Percentiles rank a stretch among this genome's conserved stretches.
These are phyloP conservation scores for Riparia riparia DNA, from an alignment of 2,113 vertebrate species.

Conservation along the genomic window DNA sequence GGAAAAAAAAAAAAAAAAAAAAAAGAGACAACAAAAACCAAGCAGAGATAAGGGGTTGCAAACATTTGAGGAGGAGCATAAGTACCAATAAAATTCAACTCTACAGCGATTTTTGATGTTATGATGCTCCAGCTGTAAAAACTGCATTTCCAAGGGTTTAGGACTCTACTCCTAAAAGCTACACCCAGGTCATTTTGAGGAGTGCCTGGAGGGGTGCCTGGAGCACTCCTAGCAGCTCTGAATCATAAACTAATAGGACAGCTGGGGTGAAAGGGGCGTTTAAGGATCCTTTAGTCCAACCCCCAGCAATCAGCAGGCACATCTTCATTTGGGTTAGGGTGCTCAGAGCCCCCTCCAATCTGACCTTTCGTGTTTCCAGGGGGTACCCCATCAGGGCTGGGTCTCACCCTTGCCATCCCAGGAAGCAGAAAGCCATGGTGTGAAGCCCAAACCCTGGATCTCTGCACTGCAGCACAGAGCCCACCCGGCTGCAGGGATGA, in stretches of 20 bases:
- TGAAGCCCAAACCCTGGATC: background rate
- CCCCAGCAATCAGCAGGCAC: background rate
- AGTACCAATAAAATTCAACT: background rate
- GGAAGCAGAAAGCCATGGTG: background rate
- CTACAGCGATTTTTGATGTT: background rate
- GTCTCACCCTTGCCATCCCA: background rate
- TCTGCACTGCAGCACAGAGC: background rate
- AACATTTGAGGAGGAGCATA: background rate
- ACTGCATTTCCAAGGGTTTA: background rate
- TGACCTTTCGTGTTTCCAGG: background rate
- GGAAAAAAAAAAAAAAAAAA: background rate
- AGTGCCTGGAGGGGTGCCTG: background rate
- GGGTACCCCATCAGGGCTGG: background rate
- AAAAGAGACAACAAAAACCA: background rate
- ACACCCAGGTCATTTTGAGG: rapidly evolving
- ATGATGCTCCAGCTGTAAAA: background rate
- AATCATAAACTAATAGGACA: background rate
- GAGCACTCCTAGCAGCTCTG: background rate
- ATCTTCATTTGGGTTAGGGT: background rate
- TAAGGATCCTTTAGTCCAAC: background rate
- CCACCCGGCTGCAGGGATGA: background rate
- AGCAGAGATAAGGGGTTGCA: background rate
- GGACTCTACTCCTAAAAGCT: background rate
- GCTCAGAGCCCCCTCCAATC: background rate
- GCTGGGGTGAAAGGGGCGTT: background rate